These are phyloP conservation scores for Puma concolor DNA, from an alignment of 2,113 vertebrate species.

Conservation along the genomic window DNA sequence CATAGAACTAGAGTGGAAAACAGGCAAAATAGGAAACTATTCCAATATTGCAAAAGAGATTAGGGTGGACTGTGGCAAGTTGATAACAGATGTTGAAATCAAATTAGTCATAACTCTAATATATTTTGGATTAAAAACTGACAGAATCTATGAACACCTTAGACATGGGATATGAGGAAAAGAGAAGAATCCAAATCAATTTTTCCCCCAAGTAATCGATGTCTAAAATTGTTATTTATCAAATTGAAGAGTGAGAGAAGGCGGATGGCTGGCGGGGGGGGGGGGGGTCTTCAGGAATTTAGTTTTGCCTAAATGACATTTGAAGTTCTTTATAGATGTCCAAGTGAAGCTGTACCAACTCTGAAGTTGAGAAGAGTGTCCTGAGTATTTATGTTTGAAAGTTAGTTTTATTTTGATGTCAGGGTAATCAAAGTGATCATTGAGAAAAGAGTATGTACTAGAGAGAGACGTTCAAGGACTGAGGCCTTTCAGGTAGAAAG, in stretches of 20 bases:
- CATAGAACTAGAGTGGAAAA: accelerated
- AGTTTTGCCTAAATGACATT: neutral
- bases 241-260: neutral
- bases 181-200: neutral
- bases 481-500: neutral
- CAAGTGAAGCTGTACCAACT: neutral
- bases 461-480: neutral
- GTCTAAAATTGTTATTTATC: neutral
- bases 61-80: neutral
- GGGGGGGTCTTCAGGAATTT: neutral
- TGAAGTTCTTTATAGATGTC: neutral
- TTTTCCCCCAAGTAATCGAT: neutral
- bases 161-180: neutral
- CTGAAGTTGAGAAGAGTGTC: neutral
- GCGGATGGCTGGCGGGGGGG: neutral
- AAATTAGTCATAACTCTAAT: too few relatives aligned
- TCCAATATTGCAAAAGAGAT: neutral
- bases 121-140: neutral
- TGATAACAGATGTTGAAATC: neutral
- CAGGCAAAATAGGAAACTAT: neutral
- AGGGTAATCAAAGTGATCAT: neutral
- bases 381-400: neutral
- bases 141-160: neutral
- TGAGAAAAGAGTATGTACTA: neutral
- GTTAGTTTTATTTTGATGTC: neutral